Conservation (phyloP, 2,888 invertebrate genomes). For the Lathronympha strigana region DNA sequence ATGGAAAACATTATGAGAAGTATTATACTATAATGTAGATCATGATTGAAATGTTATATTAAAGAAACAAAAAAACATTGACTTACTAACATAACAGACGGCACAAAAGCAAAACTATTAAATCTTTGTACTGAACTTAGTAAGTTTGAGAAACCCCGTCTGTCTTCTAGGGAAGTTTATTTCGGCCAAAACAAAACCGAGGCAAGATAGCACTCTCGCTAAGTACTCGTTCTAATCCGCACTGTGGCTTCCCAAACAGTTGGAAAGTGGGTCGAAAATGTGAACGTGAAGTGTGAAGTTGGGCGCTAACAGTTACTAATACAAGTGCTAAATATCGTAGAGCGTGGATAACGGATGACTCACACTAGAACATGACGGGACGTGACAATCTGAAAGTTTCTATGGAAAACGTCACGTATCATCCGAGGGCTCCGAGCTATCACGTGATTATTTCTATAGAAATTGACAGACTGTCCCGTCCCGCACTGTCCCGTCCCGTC, state of each 20-base stretch:
- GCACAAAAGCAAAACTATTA: background rate
- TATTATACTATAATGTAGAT: no score
- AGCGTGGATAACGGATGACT: slow-evolving; percentile 11
- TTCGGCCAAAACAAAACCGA: slow-evolving; percentile 69
- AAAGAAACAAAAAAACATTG: no score
- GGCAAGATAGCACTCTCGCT: slow-evolving; percentile 49
- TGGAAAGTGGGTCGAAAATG: slow-evolving; percentile 37
- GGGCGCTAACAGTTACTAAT: slow-evolving; percentile 32
- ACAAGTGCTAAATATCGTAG: slow-evolving; percentile 34
- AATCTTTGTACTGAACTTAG: background rate
- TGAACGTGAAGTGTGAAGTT: slow-evolving; percentile 37
- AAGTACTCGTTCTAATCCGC: slow-evolving; percentile 28
- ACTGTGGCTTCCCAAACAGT: slow-evolving; percentile 25
- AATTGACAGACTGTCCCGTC: no score
- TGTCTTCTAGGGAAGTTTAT: slow-evolving; percentile 16
- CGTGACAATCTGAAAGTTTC: no score
- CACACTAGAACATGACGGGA: no score
- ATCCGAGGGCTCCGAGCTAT: no score
- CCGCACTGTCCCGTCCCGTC: no score
- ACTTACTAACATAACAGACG: no score
- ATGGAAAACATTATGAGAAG: no score
- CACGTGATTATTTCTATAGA: no score
- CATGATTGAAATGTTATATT: no score
- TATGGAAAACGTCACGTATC: no score
- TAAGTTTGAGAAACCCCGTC: slow-evolving; percentile 4